A percentile compares a stretch with the other conserved stretches of the same genome.
Evolutionary conservation across 2,888 invertebrate genomes (phyloP).

Genomic region (Lumbricus terrestris): DNA sequence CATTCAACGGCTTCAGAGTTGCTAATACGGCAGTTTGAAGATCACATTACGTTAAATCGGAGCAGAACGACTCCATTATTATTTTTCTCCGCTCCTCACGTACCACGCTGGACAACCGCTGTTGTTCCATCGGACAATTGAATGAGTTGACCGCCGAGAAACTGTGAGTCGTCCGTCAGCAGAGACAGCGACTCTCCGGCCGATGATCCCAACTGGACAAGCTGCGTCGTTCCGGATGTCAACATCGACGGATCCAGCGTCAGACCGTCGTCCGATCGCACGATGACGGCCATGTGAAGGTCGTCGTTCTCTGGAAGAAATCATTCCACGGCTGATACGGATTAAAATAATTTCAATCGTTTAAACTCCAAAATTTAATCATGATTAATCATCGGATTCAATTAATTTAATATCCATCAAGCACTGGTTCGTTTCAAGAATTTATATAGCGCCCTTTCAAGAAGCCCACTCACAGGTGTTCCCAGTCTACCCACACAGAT

Average conservation of each 20-base stretch:
- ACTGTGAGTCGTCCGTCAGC: conserved; percentile 38
- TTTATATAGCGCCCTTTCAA: too few relatives aligned
- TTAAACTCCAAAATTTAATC: too few relatives aligned
- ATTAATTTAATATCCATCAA: too few relatives aligned
- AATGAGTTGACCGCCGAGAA: conserved; percentile 53
- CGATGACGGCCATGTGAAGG: not conserved
- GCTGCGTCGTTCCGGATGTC: not conserved
- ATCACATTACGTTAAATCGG: too few relatives aligned
- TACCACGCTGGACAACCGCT: conserved; percentile 45
- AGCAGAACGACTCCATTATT: too few relatives aligned
- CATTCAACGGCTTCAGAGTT: too few relatives aligned
- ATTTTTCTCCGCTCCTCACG: not conserved
- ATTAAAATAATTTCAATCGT: too few relatives aligned
- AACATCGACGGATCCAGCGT: not conserved
- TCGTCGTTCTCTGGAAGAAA: not conserved
- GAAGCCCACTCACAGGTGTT: too few relatives aligned
- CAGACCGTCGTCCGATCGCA: not conserved
- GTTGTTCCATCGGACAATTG: conserved; percentile 55
- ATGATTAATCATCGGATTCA: too few relatives aligned
- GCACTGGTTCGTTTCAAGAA: too few relatives aligned
- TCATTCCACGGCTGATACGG: not conserved
- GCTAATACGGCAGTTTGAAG: too few relatives aligned
- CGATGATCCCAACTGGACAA: not conserved
- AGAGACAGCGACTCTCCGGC: not conserved
- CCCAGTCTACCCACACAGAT: too few relatives aligned